Evolutionary conservation across 2,113 vertebrate species (phyloP).

Genomic region (Notarius lentiginosus): DNA sequence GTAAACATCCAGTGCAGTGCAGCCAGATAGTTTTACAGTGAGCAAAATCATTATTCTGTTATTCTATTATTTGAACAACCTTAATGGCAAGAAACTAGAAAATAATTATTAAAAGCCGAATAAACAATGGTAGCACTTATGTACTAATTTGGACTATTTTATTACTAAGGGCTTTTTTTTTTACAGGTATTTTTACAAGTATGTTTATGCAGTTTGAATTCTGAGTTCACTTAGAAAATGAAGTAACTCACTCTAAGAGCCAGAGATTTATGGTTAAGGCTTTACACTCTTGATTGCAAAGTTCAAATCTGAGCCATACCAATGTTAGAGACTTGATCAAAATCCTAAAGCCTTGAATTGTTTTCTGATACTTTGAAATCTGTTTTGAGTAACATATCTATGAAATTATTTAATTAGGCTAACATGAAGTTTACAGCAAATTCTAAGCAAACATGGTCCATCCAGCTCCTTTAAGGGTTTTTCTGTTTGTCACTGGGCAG

Average conservation of each 20-base stretch:
- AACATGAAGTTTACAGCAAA: background rate
- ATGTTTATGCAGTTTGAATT: background rate
- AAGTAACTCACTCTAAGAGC: background rate
- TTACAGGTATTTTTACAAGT: background rate
- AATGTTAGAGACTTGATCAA: background rate
- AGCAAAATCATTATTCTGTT: background rate
- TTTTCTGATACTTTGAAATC: background rate
- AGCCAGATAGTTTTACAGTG: background rate
- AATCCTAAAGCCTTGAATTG: background rate
- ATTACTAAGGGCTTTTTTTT: background rate
- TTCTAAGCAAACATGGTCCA: background rate
- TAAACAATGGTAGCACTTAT: background rate
- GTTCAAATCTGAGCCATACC: background rate
- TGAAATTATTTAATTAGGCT: background rate
- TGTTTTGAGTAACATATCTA: background rate
- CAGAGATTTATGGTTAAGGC: background rate
- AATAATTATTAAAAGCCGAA: background rate
- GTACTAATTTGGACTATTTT: background rate
- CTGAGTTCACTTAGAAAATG: background rate
- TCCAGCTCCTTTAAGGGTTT: background rate
- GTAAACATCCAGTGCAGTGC: background rate
- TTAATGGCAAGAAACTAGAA: background rate
- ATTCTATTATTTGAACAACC: background rate
- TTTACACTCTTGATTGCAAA: background rate
- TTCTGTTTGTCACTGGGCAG: background rate